Conservation (phyloP, 2,113 vertebrate genomes). For the Meles meles region DNA sequence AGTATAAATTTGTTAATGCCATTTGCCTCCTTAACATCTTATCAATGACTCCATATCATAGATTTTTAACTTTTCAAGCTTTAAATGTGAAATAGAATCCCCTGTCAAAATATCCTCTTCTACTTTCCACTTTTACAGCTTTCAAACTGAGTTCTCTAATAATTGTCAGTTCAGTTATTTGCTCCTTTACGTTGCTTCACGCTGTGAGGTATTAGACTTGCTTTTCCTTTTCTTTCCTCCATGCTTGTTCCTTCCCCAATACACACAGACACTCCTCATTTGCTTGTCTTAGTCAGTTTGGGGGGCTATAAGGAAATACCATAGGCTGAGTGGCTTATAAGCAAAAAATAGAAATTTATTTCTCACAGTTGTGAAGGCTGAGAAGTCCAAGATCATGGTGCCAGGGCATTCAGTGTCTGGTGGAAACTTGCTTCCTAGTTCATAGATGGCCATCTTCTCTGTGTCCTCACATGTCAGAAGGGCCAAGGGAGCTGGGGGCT, state of each 20-base stretch:
- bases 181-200: neutral
- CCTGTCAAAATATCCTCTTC: neutral
- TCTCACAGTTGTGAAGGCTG: neutral
- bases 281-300: no score
- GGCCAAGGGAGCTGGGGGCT: no score
- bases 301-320: neutral
- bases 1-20: neutral
- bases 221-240: neutral
- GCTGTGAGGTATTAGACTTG: rapidly evolving
- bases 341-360: neutral
- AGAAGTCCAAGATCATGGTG: neutral
- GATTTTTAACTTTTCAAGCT: neutral
- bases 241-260: no score
- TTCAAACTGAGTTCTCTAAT: neutral
- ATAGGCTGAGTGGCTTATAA: neutral
- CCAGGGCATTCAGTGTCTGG: neutral
- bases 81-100: neutral
- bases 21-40: neutral
- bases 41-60: neutral
- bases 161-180: neutral
- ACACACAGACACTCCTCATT: no score
- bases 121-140: neutral
- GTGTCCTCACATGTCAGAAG: neutral
- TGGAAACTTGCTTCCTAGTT: neutral
- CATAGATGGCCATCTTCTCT: no score